Percentiles rank a stretch among this genome's conserved stretches.
Conservation (phyloP, 2,113 vertebrate genomes). For the Bubo scandiacus region DNA sequence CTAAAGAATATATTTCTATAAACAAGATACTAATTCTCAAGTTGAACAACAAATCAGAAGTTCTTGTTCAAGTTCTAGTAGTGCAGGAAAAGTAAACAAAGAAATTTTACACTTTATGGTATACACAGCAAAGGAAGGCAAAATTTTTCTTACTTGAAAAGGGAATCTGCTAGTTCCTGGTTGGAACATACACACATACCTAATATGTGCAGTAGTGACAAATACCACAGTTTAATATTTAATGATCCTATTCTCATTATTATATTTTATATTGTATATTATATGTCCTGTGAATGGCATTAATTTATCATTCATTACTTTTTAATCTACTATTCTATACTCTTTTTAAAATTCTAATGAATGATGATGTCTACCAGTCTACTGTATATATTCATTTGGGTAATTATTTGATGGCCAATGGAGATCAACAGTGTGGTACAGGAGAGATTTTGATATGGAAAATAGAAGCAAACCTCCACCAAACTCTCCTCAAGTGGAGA, state of each 20-base stretch:
- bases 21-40: not conserved
- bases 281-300: not conserved
- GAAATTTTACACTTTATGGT: not conserved
- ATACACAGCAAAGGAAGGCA: not conserved
- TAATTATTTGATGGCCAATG: not conserved
- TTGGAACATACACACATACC: not conserved
- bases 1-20: not conserved
- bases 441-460: not conserved
- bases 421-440: not conserved
- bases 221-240: not conserved
- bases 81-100: not conserved
- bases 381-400: not conserved
- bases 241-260: not conserved
- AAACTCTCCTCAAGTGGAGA: not conserved
- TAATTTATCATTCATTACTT: not conserved
- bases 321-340: rapidly evolving
- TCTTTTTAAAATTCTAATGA: not conserved
- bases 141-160: not conserved
- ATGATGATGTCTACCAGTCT: not conserved
- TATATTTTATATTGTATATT: not conserved
- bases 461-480: not conserved
- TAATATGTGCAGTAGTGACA: not conserved
- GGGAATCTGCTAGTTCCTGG: not conserved
- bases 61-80: not conserved
- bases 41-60: not conserved